These are phyloP conservation scores for Daboia siamensis DNA, from an alignment of 2,113 vertebrate species.

Conservation along the genomic window DNA sequence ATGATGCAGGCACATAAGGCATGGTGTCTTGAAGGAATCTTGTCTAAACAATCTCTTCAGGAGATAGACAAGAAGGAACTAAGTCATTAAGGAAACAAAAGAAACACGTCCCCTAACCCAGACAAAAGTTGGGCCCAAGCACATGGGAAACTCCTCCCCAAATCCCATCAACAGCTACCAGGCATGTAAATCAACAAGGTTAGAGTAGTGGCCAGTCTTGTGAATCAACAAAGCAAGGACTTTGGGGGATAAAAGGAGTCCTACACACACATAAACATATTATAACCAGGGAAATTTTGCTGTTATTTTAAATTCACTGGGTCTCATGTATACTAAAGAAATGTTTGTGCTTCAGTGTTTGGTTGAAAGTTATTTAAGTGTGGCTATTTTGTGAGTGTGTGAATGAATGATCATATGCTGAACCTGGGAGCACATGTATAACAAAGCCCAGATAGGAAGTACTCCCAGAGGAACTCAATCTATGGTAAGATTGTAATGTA, in stretches of 20 bases:
- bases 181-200: background rate
- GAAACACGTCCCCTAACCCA: background rate
- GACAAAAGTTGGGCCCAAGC: background rate
- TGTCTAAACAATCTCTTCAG: background rate
- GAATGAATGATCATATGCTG: too few relatives aligned
- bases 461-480: background rate
- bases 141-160: background rate
- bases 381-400: background rate
- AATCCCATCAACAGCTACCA: background rate
- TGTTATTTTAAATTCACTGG: too few relatives aligned
- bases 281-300: background rate
- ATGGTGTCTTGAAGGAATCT: background rate
- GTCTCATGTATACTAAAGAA: too few relatives aligned
- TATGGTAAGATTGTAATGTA: background rate
- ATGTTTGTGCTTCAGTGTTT: background rate
- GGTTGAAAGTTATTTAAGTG: background rate
- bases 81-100: background rate
- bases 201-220: too few relatives aligned
- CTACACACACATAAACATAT: background rate
- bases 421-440: background rate
- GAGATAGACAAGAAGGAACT: background rate
- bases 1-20: background rate
- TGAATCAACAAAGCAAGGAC: background rate
- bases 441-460: background rate
- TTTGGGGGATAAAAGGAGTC: background rate